phyloP scores from a whole-genome alignment of 2,888 invertebrate species.

The Tryphoninae sp. region DNA sequence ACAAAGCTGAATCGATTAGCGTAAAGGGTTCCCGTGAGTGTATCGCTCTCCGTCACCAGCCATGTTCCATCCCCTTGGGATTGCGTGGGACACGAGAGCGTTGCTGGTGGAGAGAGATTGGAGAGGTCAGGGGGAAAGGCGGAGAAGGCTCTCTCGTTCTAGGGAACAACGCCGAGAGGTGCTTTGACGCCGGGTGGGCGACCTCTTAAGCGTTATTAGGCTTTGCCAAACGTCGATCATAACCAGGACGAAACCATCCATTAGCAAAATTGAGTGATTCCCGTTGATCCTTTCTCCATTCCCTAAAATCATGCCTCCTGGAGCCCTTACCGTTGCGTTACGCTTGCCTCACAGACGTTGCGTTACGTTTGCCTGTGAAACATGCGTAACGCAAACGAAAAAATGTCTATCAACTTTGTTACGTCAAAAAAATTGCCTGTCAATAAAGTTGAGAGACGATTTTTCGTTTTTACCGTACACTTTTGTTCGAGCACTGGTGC shows the following conservation, averaged over 20 bases:
- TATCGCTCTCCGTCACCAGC: conserved; percentile 37
- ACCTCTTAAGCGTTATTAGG: conserved; percentile 47
- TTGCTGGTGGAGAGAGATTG: conserved; percentile 7
- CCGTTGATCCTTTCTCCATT: neutral
- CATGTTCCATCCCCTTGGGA: conserved; percentile 29
- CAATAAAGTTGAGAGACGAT: too few relatives aligned
- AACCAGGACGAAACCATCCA: conserved; percentile 35
- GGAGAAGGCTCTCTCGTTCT: conserved; percentile 37
- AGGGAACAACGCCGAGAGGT: conserved; percentile 21
- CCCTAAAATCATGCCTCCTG: conserved; percentile 4
- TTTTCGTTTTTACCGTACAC: too few relatives aligned
- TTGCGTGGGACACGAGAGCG: conserved; percentile 3
- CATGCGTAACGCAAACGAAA: too few relatives aligned
- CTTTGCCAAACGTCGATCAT: conserved; percentile 42
- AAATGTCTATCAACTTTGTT: too few relatives aligned
- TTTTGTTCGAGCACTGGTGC: too few relatives aligned
- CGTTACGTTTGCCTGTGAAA: neutral
- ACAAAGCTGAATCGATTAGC: conserved; percentile 47
- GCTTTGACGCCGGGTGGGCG: conserved; percentile 38
- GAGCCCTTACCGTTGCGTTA: neutral
- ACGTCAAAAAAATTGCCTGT: too few relatives aligned
- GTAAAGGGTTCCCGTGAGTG: conserved; percentile 23
- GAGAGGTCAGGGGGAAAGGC: conserved; percentile 1
- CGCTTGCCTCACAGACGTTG: neutral
- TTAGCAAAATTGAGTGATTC: conserved; percentile 53